Evolutionary conservation across 1,140 invertebrate species (phyloP), one percentile per base, ranked within the genome.

Genomic region (Coenobita brevimanus): DNA sequence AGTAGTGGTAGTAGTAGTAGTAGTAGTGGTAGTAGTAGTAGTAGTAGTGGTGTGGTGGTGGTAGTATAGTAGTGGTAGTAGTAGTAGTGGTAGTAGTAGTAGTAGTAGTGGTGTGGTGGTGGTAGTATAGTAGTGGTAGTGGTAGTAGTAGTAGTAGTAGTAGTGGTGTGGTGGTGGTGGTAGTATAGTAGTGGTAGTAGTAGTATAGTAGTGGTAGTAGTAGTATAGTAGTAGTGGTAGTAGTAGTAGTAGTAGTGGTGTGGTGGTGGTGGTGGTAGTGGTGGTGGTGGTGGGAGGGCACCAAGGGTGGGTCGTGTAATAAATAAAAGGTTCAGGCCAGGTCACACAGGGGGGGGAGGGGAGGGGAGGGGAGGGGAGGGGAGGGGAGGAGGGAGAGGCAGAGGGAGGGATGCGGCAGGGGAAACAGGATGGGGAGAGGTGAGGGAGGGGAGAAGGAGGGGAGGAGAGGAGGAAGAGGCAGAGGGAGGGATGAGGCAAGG

Each of bases 211-310:
- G 6, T 50, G 46, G 64, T 67, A 33, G 64, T 67, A 6, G 30
- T 67, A 17, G 46, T 50, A 50, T 6, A 6, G 17, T 8, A n/a
- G 64, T 67, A n/a, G 64, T 67, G 64, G 64, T 67, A n/a, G 64
- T 67, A 10, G 64, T 67, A 6, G 64, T 67, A n/a, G 21, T 67
- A 33, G 30, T 8, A 33, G n/a, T 6, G 30, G 6, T 6, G 21
- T 67, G n/a, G 8, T 67, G 64, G 6, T 67, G 64, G 64, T 67
- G 64, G 64, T 67, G 64, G 64, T 67, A n/a, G 64, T 67, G 30
- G n/a, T 67, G n/a, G n/a, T 67, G 64, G 64, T 67, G n/a, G 6
- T 24, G 64, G 6, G 64, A n/a, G 6, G n/a, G 30, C 30, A 67
- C n/a, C 4, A 8, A 24, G 46, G 46, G 46, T 50, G 46, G 46